Evolutionary conservation across 2,797 vertebrate genomes (phyloP), one percentile per base, ranked within the genome.

Genomic region (Hydrolagus colliei): DNA sequence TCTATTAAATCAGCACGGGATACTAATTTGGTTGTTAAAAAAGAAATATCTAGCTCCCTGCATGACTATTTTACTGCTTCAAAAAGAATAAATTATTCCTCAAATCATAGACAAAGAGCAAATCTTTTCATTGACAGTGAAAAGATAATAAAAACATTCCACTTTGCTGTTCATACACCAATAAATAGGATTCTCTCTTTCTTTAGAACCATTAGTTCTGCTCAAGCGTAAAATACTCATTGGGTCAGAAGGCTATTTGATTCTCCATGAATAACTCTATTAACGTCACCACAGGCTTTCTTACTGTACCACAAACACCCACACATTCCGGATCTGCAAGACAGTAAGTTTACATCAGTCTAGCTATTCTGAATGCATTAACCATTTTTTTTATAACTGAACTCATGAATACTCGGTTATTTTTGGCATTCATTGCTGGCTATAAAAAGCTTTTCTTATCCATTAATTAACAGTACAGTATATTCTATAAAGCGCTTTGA

Each of bases 201-300:
- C 32, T 84, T 32, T 35, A 68, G 14, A 84, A 84, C 79, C 71
- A 68, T 84, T 84, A 68, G 63, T 84, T 84, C 79, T 67, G 32
- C 35, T 84, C 65, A 84, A 41, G 65, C 65, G 71, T 84, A 84
- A 84, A 84, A 68, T 84, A 84, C 71, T 84, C 79, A 84, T 73
- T 73, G 88, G 88, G 89, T 93, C 91, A 92, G 77, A 90, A 92
- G 91, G 92, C 91, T 89, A 91, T 90, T 92, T 93, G 91, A 90
- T 90, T 91, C 90, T 90, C 88, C 89, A 92, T 91, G 88, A 93
- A 90, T 87, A 88, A 90, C 88, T 92, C 88, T 89, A 89, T 90
- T 90, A 93, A 90, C 88, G 89, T 87, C 89, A 89, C 86, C 87
- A 80, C 67, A 63, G 16, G 88, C 87, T 91, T 90, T 89, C 91